A percentile compares a stretch with the other conserved stretches of the same genome.
Evolutionary conservation across 2,888 invertebrate species (phyloP).

Genomic region (Chironomus tentans): DNA sequence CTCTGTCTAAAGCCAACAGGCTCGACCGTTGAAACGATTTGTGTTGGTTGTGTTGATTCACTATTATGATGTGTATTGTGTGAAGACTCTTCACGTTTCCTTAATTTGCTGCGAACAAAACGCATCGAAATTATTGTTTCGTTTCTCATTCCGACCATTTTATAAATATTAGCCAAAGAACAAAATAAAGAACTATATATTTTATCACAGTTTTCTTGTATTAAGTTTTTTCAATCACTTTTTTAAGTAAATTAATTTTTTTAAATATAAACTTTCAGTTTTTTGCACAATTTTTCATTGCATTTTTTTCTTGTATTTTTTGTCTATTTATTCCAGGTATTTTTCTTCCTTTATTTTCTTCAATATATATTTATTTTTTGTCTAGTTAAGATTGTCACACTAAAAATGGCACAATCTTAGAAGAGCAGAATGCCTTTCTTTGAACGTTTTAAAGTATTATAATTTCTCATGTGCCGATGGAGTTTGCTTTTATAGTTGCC

Average conservation of each 20-base stretch:
- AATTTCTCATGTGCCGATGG: neutral
- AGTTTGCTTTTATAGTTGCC: neutral
- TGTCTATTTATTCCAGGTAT: neutral
- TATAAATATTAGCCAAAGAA: constrained; percentile 26
- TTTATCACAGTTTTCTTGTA: neutral
- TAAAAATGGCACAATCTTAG: neutral
- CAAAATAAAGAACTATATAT: neutral
- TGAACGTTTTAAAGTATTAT: neutral
- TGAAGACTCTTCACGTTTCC: constrained; percentile 72
- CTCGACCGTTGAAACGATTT: constrained; percentile 41
- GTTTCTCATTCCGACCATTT: constrained; percentile 69
- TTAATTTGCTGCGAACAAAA: constrained; percentile 83
- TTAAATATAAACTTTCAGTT: neutral
- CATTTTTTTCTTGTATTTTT: neutral
- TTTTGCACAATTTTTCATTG: neutral
- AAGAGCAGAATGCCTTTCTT: neutral
- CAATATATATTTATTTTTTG: neutral
- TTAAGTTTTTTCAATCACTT: neutral
- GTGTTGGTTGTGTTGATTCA: constrained; percentile 47
- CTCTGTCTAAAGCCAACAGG: constrained; percentile 57
- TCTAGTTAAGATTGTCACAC: neutral
- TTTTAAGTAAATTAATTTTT: neutral
- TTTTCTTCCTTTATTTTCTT: neutral
- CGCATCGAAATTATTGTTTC: constrained; percentile 81
- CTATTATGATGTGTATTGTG: constrained; percentile 45